These are phyloP conservation scores for Drosophila cyrtoloma DNA, from an alignment of 2,888 invertebrate species.

Conservation along the genomic window DNA sequence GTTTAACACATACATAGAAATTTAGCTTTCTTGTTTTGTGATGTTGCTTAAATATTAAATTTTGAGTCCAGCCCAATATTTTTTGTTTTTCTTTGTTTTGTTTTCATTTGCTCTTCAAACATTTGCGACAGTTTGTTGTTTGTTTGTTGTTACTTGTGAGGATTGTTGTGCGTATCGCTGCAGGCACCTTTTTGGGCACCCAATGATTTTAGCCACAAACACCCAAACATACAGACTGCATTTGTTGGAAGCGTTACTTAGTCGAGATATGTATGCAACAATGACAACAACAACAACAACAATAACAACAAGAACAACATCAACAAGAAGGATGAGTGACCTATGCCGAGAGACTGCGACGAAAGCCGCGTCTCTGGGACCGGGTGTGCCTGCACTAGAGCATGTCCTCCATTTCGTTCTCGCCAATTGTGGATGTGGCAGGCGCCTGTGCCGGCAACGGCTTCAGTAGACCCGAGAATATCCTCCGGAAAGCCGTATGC, in stretches of 20 bases:
- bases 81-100: constrained; percentile 44
- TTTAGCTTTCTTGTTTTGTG: constrained; percentile 29
- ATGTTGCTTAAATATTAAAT: constrained; percentile 71
- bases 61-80: constrained; percentile 84
- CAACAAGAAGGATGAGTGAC: constrained; percentile 8
- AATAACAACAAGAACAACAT: constrained; percentile 26
- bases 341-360: constrained; percentile 71
- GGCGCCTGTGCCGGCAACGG: constrained; percentile 83
- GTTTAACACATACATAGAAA: constrained; percentile 49
- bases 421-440: constrained; percentile 79
- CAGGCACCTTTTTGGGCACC: constrained; percentile 6
- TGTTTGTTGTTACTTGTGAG: constrained; percentile 1
- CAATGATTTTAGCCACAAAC: neutral
- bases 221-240: constrained; percentile 8
- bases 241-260: constrained; percentile 51
- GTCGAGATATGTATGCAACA: constrained; percentile 53
- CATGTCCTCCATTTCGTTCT: constrained; percentile 78
- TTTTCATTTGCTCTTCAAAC: constrained; percentile 54
- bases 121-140: constrained; percentile 47
- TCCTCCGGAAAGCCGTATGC: constrained; percentile 84
- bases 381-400: constrained; percentile 75
- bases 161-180: constrained; percentile 7
- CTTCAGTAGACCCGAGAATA: constrained; percentile 83
- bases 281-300: constrained; percentile 37
- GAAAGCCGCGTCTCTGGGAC: constrained; percentile 50